Evolutionary conservation across 1,140 invertebrate species (phyloP).

Genomic region (Diploscapter pachys): DNA sequence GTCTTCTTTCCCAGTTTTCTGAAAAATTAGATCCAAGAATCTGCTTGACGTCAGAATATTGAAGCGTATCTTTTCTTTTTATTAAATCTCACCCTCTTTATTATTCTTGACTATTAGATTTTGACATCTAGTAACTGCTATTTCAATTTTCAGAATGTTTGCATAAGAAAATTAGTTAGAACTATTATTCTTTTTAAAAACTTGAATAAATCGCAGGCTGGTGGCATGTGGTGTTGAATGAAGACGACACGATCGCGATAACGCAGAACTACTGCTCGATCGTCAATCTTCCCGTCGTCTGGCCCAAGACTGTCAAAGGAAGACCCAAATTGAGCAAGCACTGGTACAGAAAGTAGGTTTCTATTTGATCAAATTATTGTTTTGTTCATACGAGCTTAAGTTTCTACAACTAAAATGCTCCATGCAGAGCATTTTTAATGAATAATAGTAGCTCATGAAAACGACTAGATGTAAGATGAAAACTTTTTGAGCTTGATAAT

Average conservation of each 20-base stretch:
- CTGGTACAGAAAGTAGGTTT: conserved; percentile 63
- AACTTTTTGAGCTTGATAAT: too few relatives aligned
- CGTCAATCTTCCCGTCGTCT: conserved; percentile 92
- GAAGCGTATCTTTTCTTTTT: too few relatives aligned
- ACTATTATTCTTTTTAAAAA: not conserved
- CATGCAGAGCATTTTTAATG: too few relatives aligned
- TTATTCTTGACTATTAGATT: not conserved
- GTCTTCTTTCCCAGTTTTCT: not conserved
- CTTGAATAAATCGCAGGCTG: conserved; percentile 48
- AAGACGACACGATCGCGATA: conserved; percentile 89
- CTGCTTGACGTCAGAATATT: too few relatives aligned
- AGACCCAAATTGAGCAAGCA: conserved; percentile 87
- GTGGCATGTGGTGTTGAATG: conserved; percentile 96
- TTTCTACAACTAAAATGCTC: too few relatives aligned
- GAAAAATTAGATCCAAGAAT: not conserved
- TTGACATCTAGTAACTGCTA: too few relatives aligned
- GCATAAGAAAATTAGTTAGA: too few relatives aligned
- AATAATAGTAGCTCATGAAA: too few relatives aligned
- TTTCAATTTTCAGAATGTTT: too few relatives aligned
- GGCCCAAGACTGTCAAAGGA: conserved; percentile 94
- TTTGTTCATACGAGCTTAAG: not conserved
- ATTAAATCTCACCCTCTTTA: too few relatives aligned
- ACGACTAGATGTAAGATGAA: too few relatives aligned
- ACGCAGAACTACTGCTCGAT: conserved; percentile 96
- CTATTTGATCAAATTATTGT: not conserved